phyloP scores from a whole-genome alignment of 2,113 vertebrate species.

The Poeciliopsis prolifica region DNA sequence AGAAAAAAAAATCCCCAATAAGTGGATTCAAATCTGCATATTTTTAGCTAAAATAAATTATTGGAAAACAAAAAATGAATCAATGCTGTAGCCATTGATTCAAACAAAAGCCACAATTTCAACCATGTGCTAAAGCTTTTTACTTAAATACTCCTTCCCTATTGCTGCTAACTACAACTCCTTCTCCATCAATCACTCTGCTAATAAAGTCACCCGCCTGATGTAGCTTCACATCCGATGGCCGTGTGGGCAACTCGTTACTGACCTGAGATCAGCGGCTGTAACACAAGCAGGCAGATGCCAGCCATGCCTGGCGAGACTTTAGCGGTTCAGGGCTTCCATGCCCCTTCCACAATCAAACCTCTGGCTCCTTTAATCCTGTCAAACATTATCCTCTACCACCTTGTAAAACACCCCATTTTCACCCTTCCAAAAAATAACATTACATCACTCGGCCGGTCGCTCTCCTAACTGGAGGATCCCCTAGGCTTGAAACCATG shows the following conservation, averaged over 20 bases:
- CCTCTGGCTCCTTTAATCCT: conserved; percentile 75
- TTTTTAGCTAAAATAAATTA: too few relatives aligned
- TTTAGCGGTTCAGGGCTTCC: conserved; percentile 34
- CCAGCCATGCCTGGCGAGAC: conserved; percentile 55
- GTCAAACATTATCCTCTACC: conserved; percentile 66
- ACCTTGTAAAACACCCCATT: conserved; percentile 72
- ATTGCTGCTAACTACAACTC: too few relatives aligned
- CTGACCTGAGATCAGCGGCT: conserved; percentile 33
- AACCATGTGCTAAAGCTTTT: too few relatives aligned
- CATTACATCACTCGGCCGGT: conserved; percentile 88
- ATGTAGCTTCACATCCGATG: conserved; percentile 21
- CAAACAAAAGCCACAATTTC: too few relatives aligned
- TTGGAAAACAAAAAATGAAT: too few relatives aligned
- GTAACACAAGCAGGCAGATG: conserved; percentile 65
- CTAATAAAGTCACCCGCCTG: neutral
- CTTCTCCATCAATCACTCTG: neutral
- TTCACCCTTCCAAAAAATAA: conserved; percentile 86
- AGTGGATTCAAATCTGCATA: too few relatives aligned
- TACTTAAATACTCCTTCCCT: too few relatives aligned
- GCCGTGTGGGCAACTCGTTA: conserved; percentile 16
- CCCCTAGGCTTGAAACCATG: conserved; percentile 85
- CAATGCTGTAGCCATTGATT: too few relatives aligned
- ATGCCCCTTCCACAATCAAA: conserved; percentile 70
- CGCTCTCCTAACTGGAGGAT: conserved; percentile 85
- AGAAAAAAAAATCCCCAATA: too few relatives aligned